Evolutionary conservation across 2,888 invertebrate genomes (phyloP).

Genomic region (Labia minor): DNA sequence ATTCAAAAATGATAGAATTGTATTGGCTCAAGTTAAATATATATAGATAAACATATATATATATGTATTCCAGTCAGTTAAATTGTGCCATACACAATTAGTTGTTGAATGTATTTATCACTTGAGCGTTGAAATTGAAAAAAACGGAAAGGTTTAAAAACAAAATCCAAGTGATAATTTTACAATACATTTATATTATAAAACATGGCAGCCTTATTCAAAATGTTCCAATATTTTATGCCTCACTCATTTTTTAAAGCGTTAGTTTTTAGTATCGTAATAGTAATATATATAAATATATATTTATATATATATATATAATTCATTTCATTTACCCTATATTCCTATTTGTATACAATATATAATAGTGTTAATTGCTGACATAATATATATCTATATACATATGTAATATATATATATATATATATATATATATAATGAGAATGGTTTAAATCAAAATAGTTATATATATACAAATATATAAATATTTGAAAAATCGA

Average conservation of each 20-base stretch:
- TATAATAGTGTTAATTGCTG: not conserved
- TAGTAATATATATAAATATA: too few relatives aligned
- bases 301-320: not conserved
- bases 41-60: too few relatives aligned
- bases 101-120: constrained; percentile 15
- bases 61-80: not conserved
- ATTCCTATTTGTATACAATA: not conserved
- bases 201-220: constrained; percentile 21
- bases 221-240: constrained; percentile 18
- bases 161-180: not conserved
- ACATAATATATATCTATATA: not conserved
- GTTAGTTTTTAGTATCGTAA: not conserved
- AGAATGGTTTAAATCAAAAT: too few relatives aligned
- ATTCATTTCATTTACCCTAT: not conserved
- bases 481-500: too few relatives aligned
- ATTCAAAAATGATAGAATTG: not conserved
- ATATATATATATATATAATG: too few relatives aligned
- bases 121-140: not conserved
- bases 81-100: not conserved
- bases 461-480: too few relatives aligned
- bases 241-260: not conserved
- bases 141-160: not conserved
- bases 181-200: too few relatives aligned
- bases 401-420: too few relatives aligned
- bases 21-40: too few relatives aligned